Percentiles rank a stretch among this genome's conserved stretches.
phyloP scores from a whole-genome alignment of 2,797 vertebrate genomes.

The Thripadectes ignobilis region DNA sequence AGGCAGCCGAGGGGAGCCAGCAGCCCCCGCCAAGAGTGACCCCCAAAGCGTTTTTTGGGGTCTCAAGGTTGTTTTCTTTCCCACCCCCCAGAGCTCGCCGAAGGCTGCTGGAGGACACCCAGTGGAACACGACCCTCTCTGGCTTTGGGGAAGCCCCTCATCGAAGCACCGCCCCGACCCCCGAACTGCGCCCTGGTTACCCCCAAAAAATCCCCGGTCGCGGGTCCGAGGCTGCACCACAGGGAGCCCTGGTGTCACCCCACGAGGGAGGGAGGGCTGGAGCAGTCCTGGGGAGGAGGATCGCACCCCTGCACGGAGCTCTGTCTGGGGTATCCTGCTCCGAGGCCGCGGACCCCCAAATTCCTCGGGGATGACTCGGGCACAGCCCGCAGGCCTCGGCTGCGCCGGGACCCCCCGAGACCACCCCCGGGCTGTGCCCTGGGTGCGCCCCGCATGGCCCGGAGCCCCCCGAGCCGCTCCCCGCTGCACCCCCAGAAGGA shows the following conservation, averaged over 20 bases:
- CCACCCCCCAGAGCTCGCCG: fast-evolving
- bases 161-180: fast-evolving
- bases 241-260: background rate
- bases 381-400: background rate
- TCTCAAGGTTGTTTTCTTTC: background rate
- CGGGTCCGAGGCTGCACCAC: background rate
- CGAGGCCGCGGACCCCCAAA: background rate
- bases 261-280: too few species aligned
- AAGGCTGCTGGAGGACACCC: background rate
- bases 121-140: fast-evolving
- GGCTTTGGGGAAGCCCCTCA: background rate
- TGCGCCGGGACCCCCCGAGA: background rate
- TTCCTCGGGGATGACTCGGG: background rate
- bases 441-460: too few species aligned
- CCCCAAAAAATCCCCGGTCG: fast-evolving
- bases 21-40: background rate
- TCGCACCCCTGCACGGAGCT: background rate
- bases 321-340: background rate
- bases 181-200: background rate
- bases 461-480: fast-evolving
- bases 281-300: fast-evolving
- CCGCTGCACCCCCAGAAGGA: background rate
- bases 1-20: fast-evolving
- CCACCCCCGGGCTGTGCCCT: too few species aligned
- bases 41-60: background rate